Conservation (phyloP, 2,888 invertebrate species). For the Cenopis cana region DNA sequence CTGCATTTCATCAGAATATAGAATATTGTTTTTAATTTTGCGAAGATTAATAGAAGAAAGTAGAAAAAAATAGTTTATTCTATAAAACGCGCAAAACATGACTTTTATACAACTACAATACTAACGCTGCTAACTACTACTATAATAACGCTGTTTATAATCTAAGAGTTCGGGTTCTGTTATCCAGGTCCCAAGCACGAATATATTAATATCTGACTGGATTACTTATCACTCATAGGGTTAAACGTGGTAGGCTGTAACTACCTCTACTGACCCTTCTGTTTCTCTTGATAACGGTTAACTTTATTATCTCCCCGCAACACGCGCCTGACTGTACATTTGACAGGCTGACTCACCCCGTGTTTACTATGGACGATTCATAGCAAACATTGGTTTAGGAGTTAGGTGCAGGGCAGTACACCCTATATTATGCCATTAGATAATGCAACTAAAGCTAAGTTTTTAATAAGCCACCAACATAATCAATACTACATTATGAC, state of each 20-base stretch:
- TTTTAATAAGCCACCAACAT: background rate
- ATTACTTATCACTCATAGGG: constrained; percentile 8
- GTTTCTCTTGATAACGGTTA: constrained; percentile 20
- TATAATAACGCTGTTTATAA: too few relatives aligned
- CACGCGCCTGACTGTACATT: constrained; percentile 40
- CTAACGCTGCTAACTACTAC: too few relatives aligned
- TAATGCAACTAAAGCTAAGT: constrained; percentile 17
- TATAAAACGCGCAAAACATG: too few relatives aligned
- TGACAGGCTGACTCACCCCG: constrained; percentile 36
- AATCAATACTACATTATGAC: background rate
- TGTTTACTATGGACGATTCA: constrained; percentile 32
- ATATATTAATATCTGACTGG: background rate
- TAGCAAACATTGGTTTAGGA: constrained; percentile 39
- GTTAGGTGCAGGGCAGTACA: constrained; percentile 21
- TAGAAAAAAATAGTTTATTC: too few relatives aligned
- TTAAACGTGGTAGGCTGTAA: constrained; percentile 9
- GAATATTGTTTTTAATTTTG: too few relatives aligned
- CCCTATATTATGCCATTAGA: constrained; percentile 14
- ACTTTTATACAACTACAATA: too few relatives aligned
- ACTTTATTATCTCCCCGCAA: constrained; percentile 25
- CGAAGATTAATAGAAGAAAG: too few relatives aligned
- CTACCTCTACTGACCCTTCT: constrained; percentile 3
- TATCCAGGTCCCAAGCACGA: background rate
- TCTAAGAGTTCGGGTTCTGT: too few relatives aligned
- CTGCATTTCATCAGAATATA: too few relatives aligned